phyloP scores from a whole-genome alignment of 2,888 invertebrate genomes.

The Nymphalis polychloros region DNA sequence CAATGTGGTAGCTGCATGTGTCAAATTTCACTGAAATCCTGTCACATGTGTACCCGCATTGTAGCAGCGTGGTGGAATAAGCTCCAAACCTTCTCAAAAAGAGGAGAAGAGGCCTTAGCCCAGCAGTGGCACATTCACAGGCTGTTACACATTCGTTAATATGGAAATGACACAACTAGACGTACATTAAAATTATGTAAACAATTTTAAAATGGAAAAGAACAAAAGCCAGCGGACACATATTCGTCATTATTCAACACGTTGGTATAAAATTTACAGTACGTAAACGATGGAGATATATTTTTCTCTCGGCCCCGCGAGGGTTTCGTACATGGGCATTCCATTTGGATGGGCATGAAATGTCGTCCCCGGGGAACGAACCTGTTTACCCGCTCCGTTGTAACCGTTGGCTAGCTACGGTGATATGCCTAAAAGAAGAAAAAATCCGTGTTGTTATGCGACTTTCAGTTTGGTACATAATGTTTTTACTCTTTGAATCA shows the following conservation, averaged over 20 bases:
- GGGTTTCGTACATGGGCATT: constrained; percentile 44
- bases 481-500: too few relatives aligned
- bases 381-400: constrained; percentile 34
- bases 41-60: too few relatives aligned
- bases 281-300: constrained; percentile 20
- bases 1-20: too few relatives aligned
- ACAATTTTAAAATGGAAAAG: neutral
- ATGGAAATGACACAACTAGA: neutral
- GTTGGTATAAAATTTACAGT: constrained; percentile 30
- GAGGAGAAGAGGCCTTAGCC: too few relatives aligned
- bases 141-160: too few relatives aligned
- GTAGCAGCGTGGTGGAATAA: too few relatives aligned
- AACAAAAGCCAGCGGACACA: neutral
- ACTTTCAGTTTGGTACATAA: too few relatives aligned
- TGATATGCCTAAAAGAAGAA: neutral
- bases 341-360: constrained; percentile 47
- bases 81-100: too few relatives aligned
- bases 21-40: too few relatives aligned
- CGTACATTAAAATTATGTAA: neutral
- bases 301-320: constrained; percentile 35
- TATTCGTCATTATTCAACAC: neutral
- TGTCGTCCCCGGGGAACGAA: constrained; percentile 41
- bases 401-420: constrained; percentile 28
- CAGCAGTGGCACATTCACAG: too few relatives aligned
- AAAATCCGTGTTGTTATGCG: neutral